Conservation (phyloP, 2,797 vertebrate species). For the Argya squamiceps region DNA sequence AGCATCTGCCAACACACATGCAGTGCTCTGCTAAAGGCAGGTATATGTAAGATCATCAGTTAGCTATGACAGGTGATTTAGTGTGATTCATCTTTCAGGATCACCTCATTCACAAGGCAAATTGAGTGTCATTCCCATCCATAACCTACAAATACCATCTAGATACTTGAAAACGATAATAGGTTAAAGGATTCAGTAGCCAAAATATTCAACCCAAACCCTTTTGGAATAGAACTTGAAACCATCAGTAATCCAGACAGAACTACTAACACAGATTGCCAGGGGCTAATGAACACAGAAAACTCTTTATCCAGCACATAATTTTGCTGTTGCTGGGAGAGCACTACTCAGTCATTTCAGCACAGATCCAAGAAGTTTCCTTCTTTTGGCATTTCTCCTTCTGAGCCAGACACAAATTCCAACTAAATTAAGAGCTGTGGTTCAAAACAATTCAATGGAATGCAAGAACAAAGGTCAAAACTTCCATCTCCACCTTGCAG, state of each 20-base stretch:
- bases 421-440: constrained; percentile 33
- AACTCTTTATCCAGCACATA: constrained; percentile 51
- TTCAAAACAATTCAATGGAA: constrained; percentile 26
- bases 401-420: constrained; percentile 48
- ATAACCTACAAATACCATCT: constrained; percentile 65
- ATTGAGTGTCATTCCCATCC: constrained; percentile 69
- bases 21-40: neutral
- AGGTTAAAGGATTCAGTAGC: constrained; percentile 68
- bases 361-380: constrained; percentile 59
- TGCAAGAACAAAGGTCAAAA: neutral
- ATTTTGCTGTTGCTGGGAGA: constrained; percentile 65
- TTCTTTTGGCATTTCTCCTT: constrained; percentile 23
- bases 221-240: constrained; percentile 68
- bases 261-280: constrained; percentile 68
- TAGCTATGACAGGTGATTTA: constrained; percentile 57
- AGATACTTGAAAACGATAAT: constrained; percentile 70
- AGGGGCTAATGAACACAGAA: constrained; percentile 63
- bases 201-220: constrained; percentile 70
- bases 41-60: constrained; percentile 29
- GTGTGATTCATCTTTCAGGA: constrained; percentile 67
- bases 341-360: constrained; percentile 31
- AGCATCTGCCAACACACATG: neutral
- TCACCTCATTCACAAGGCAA: constrained; percentile 69
- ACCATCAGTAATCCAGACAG: constrained; percentile 64
- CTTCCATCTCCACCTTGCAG: neutral